These are phyloP conservation scores for Strigamia transsilvanica DNA, from an alignment of 2,888 invertebrate genomes.

Conservation along the genomic window DNA sequence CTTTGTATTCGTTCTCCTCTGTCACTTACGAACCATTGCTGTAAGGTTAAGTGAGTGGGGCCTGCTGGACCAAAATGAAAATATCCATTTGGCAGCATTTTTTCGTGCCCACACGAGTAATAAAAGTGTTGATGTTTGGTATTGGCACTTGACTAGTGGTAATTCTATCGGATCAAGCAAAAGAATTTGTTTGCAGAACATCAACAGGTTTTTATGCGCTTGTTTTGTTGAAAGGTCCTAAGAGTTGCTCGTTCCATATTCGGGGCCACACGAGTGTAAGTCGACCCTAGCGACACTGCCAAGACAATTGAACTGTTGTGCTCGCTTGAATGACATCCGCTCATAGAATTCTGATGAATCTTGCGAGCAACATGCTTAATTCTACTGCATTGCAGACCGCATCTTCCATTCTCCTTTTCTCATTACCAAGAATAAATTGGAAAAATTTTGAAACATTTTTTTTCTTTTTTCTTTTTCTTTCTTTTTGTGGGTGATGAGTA, in stretches of 20 bases:
- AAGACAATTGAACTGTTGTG: constrained; percentile 45
- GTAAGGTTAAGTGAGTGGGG: constrained; percentile 18
- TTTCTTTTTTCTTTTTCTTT: neutral
- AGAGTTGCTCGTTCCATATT: constrained; percentile 14
- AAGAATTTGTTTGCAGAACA: constrained; percentile 44
- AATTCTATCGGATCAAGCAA: constrained; percentile 16
- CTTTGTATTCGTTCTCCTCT: neutral
- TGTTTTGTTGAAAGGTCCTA: neutral
- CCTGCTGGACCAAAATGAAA: neutral
- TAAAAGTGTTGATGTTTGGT: constrained; percentile 30
- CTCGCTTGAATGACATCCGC: constrained; percentile 43
- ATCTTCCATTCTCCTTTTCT: neutral
- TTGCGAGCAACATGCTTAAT: constrained; percentile 35
- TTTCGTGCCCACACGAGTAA: constrained; percentile 2
- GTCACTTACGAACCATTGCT: neutral
- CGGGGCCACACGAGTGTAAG: constrained; percentile 36
- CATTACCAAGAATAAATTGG: neutral
- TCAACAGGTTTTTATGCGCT: constrained; percentile 46
- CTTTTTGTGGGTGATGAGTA: neutral
- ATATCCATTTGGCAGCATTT: constrained; percentile 18
- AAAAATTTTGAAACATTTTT: neutral
- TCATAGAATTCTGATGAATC: constrained; percentile 48
- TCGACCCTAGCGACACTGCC: constrained; percentile 45
- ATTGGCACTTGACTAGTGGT: constrained; percentile 24
- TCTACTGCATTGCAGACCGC: constrained; percentile 44